A percentile compares a stretch with the other conserved stretches of the same genome.
Evolutionary conservation across 2,113 vertebrate genomes (phyloP).

Genomic region (Patagioenas fasciata): DNA sequence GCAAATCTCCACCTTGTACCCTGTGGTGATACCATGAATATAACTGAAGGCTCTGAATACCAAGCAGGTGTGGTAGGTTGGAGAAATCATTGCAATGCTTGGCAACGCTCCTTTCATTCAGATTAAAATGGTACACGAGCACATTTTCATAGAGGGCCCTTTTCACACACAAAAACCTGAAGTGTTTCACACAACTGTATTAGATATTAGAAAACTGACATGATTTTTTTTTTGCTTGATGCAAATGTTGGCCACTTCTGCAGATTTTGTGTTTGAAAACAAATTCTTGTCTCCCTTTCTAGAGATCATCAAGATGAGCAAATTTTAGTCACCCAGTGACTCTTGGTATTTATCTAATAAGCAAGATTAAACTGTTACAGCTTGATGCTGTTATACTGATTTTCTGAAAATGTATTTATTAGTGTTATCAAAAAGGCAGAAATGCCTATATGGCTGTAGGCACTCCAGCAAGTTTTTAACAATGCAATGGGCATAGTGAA

Average conservation of each 20-base stretch:
- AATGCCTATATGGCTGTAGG: background rate
- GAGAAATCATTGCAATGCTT: background rate
- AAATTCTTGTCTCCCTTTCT: background rate
- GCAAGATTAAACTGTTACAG: background rate
- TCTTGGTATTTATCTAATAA: background rate
- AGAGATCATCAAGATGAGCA: background rate
- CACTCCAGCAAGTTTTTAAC: background rate
- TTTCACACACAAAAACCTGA: background rate
- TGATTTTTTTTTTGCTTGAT: background rate
- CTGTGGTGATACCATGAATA: background rate
- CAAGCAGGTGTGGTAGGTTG: background rate
- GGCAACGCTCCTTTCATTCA: background rate
- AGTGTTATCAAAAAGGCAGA: background rate
- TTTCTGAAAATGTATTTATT: background rate
- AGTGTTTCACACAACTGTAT: background rate
- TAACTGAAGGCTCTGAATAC: background rate
- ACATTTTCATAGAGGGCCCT: background rate
- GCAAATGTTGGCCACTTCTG: background rate
- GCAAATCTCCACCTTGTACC: background rate
- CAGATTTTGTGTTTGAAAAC: background rate
- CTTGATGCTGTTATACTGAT: background rate
- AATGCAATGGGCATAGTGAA: background rate
- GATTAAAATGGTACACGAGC: background rate
- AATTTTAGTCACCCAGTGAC: background rate
- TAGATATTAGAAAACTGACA: background rate